Base-by-base conservation (phyloP, 2,113 vertebrate genomes). In the Anguilla rostrata region DNA sequence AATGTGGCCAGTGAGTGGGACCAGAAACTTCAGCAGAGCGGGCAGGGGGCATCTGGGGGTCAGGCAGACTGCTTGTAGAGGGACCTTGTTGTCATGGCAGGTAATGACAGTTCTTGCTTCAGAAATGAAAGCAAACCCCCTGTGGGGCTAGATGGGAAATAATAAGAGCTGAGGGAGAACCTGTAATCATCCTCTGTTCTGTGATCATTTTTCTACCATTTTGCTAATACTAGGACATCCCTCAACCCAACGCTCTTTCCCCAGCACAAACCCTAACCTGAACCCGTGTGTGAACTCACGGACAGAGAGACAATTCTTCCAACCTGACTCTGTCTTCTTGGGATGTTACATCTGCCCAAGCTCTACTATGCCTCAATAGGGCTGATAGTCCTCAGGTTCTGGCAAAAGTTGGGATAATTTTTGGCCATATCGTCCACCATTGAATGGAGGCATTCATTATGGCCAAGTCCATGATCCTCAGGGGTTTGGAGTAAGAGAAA, bases 71-170 rank as follows among this genome's bases (percentile, higher is more conserved):
- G 14, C 40, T 34, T 39, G 79, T 18, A 81, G 79, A 39, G 66
- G 41, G 22, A 60, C 7, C 40, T 49, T n/a, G 6, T 43, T 43
- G 26, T 60, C 41, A 84, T 1, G 16, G 39, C 78, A 41, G 39
- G 39, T 63, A 81, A 60, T 86, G 85, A 81, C 78, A 81, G 85
- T n/a, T 63, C 39, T 60, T 43, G 39, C 53, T 20, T 83, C 75
- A 63, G 43, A 11, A 71, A 22, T 82, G 66, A 82, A 88, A 87
- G 84, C 78, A 84, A 34, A 84, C 78, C 63, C 81, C 78, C 78
- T 56, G 39, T 84, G 41, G 81, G 63, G 84, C 82, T 78, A 84
- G 85, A 39, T 82, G 26, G 83, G 34, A 53, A 87, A 84, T 83
- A 53, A 85, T 40, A 39, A 39, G 39, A 29, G 46, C 63, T 79